Evolutionary conservation across 2,113 vertebrate genomes (phyloP).

Genomic region (Thermophis baileyi): DNA sequence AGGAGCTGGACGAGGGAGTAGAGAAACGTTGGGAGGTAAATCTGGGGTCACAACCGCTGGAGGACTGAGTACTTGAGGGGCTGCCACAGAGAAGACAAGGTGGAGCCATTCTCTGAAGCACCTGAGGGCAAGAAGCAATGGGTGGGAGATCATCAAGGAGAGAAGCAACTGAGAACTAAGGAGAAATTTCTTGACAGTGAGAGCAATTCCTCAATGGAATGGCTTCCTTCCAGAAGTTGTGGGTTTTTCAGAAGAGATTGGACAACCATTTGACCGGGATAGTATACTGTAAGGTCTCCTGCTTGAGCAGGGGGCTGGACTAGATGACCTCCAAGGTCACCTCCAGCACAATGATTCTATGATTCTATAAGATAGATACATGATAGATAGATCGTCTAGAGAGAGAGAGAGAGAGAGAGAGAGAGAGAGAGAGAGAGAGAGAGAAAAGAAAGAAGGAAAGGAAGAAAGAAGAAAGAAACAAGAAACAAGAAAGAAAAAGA

Average conservation of each 20-base stretch:
- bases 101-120: background rate
- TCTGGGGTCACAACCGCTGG: too few relatives aligned
- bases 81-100: too few relatives aligned
- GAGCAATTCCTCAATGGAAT: background rate
- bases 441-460: rapidly evolving
- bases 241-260: too few relatives aligned
- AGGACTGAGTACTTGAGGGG: background rate
- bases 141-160: background rate
- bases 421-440: too few relatives aligned
- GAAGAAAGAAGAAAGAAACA: rapidly evolving
- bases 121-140: background rate
- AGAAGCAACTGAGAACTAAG: background rate
- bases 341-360: too few relatives aligned
- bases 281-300: background rate
- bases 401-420: too few relatives aligned
- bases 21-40: background rate
- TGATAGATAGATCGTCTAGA: too few relatives aligned
- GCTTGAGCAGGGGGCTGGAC: background rate
- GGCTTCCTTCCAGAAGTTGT: background rate
- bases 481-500: rapidly evolving
- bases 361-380: too few relatives aligned
- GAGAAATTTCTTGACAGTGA: background rate
- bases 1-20: too few relatives aligned
- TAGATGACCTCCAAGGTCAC: background rate
- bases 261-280: too few relatives aligned